These are phyloP conservation scores for Anoplopoma fimbria DNA, from an alignment of 2,113 vertebrate species.

Conservation along the genomic window DNA sequence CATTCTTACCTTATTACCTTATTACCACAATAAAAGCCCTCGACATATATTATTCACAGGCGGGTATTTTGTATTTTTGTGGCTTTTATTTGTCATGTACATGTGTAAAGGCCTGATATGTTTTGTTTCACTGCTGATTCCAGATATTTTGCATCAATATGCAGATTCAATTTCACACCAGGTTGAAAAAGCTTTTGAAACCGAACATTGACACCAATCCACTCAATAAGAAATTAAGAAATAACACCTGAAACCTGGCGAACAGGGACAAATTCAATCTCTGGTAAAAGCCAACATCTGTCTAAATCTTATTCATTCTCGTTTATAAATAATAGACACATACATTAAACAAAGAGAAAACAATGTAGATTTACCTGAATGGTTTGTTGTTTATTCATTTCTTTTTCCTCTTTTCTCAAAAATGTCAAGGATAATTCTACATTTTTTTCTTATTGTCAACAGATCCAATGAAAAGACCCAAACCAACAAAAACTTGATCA, in stretches of 20 bases:
- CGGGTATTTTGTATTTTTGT: too few relatives aligned
- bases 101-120: too few relatives aligned
- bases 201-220: not conserved
- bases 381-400: not conserved
- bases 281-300: not conserved
- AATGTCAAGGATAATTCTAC: not conserved
- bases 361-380: not conserved
- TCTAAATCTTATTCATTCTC: not conserved
- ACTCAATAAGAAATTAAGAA: not conserved
- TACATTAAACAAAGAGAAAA: not conserved
- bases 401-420: not conserved
- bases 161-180: not conserved
- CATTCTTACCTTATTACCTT: too few relatives aligned
- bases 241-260: not conserved
- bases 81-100: too few relatives aligned
- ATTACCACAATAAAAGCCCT: too few relatives aligned
- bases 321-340: not conserved
- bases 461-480: not conserved
- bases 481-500: not conserved
- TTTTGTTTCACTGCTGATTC: constrained; percentile 23
- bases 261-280: constrained; percentile 4
- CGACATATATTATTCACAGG: too few relatives aligned
- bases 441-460: constrained; percentile 5
- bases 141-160: constrained; percentile 4
- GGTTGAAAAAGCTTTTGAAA: not conserved